phyloP scores from a whole-genome alignment of 2,113 vertebrate genomes.

The Sebastes schlegelii region DNA sequence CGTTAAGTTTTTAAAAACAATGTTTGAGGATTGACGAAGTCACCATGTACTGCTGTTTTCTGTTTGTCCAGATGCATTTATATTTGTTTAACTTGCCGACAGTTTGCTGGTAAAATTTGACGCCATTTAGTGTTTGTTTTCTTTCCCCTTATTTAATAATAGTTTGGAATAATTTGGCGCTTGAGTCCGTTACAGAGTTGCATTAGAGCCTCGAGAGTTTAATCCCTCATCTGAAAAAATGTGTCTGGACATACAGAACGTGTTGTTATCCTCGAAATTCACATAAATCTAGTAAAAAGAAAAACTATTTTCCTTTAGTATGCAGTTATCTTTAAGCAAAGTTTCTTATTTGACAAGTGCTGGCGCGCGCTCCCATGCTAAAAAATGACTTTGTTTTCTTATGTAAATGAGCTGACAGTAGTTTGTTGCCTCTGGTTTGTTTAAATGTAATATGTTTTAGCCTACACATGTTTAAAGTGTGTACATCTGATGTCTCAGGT shows the following conservation, averaged over 20 bases:
- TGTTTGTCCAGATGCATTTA: constrained; percentile 75
- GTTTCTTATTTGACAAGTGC: constrained; percentile 3
- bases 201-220: neutral
- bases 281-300: neutral
- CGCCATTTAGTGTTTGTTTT: neutral
- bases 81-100: neutral
- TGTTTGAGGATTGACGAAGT: constrained; percentile 11
- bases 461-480: constrained; percentile 23
- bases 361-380: constrained; percentile 35
- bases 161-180: neutral
- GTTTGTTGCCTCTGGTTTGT: constrained; percentile 15
- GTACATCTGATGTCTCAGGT: constrained; percentile 41
- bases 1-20: constrained; percentile 30
- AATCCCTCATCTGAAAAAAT: constrained; percentile 8
- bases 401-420: constrained; percentile 16
- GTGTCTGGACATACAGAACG: constrained; percentile 67
- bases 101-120: constrained; percentile 5
- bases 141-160: neutral
- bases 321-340: constrained; percentile 1
- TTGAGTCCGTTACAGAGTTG: neutral
- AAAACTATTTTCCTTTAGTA: neutral
- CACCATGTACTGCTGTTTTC: constrained; percentile 43
- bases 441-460: constrained; percentile 4
- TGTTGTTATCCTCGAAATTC: neutral
- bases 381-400: neutral